These are phyloP conservation scores for Ecliptopera silaceata DNA, from an alignment of 2,888 invertebrate species.

Conservation along the genomic window DNA sequence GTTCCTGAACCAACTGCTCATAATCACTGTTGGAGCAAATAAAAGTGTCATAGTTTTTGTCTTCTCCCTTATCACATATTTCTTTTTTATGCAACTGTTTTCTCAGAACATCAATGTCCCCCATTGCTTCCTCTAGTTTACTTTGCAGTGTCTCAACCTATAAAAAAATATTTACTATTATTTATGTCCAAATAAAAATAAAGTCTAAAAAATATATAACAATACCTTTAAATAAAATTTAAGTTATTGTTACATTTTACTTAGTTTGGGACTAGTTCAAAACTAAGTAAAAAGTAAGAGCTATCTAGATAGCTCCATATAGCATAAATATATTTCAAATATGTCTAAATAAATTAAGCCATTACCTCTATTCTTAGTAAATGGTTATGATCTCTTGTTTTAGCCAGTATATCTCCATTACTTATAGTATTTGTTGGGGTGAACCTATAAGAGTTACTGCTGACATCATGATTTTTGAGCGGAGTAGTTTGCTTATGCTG, in stretches of 20 bases:
- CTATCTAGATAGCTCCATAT: too few relatives aligned
- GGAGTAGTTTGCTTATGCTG: constrained; percentile 72
- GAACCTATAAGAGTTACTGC: constrained; percentile 54
- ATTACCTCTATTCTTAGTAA: constrained; percentile 78
- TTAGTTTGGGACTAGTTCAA: too few relatives aligned
- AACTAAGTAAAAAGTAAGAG: too few relatives aligned
- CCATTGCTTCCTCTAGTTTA: constrained; percentile 87
- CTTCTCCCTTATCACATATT: constrained; percentile 42
- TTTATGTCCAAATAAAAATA: too few relatives aligned
- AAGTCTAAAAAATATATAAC: too few relatives aligned
- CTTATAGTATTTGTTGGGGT: constrained; percentile 74
- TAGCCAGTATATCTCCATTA: constrained; percentile 82
- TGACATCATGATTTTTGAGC: constrained; percentile 46
- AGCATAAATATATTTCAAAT: too few relatives aligned
- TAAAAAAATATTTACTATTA: constrained; percentile 4
- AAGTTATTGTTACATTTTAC: too few relatives aligned
- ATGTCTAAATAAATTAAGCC: too few relatives aligned
- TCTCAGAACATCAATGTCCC: constrained; percentile 87
- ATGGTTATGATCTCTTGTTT: constrained; percentile 83
- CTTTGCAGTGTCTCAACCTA: constrained; percentile 87
- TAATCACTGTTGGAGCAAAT: constrained; percentile 73
- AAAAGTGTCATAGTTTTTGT: constrained; percentile 39
- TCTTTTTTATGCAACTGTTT: constrained; percentile 68
- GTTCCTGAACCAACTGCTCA: constrained; percentile 86
- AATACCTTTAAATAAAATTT: too few relatives aligned